These are phyloP conservation scores for Heterotis niloticus DNA, from an alignment of 2,113 vertebrate genomes.

Conservation along the genomic window DNA sequence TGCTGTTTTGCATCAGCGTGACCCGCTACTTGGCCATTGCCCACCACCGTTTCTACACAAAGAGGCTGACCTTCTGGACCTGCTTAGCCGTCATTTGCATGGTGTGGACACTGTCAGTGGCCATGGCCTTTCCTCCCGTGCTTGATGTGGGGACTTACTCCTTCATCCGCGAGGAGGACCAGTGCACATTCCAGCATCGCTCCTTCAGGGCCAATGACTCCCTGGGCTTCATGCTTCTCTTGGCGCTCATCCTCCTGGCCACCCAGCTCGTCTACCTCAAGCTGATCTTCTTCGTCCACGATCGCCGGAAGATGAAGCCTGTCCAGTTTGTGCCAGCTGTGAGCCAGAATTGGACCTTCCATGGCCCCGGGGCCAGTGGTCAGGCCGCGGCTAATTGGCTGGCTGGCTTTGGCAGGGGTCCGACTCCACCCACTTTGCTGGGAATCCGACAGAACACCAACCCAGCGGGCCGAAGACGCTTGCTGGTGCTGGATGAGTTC, in stretches of 20 bases:
- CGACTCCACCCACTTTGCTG: constrained; percentile 95
- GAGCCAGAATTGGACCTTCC: constrained; percentile 99
- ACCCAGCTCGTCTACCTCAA: constrained; percentile 99
- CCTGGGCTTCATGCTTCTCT: constrained; percentile 98
- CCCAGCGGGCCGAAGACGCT: constrained; percentile 88
- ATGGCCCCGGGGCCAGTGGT: constrained; percentile 94
- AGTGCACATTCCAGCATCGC: constrained; percentile 98
- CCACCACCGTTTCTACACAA: constrained; percentile 98
- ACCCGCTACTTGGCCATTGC: constrained; percentile 98
- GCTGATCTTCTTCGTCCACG: constrained; percentile 99
- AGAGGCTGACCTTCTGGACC: constrained; percentile 98
- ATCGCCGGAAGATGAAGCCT: constrained; percentile 99
- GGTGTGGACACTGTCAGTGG: constrained; percentile 98
- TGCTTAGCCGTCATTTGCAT: constrained; percentile 97
- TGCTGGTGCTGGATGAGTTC: constrained; percentile 97
- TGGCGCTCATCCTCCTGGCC: constrained; percentile 96
- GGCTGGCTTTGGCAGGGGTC: constrained; percentile 95
- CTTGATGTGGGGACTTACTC: constrained; percentile 97
- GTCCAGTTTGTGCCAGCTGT: constrained; percentile 99
- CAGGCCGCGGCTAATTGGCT: constrained; percentile 98
- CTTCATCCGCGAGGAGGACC: constrained; percentile 97
- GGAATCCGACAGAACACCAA: constrained; percentile 96
- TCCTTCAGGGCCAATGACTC: constrained; percentile 98
- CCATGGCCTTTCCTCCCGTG: constrained; percentile 97
- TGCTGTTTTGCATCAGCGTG: constrained; percentile 98